Percentiles rank a stretch among this genome's conserved stretches.
Conservation (phyloP, 2,888 invertebrate species). For the Megalurothrips usitatus region DNA sequence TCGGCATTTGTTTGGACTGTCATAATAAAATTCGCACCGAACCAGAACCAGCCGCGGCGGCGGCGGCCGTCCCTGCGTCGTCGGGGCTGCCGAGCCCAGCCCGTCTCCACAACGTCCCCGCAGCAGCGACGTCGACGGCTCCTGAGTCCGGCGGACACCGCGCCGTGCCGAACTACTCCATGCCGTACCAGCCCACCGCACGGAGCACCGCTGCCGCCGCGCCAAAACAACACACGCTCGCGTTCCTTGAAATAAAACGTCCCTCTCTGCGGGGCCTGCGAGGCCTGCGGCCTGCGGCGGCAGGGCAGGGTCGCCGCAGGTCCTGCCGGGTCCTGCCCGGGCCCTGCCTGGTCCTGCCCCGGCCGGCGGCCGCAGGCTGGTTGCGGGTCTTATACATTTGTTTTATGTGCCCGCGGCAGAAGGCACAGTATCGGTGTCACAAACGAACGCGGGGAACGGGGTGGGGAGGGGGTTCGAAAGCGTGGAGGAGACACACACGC, state of each 20-base stretch:
- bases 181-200: too few relatives aligned
- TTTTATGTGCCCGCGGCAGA: not conserved
- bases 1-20: conserved; percentile 12
- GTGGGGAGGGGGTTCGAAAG: not conserved
- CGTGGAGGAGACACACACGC: not conserved
- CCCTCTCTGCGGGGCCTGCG: too few relatives aligned
- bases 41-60: too few relatives aligned
- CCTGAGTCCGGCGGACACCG: not conserved
- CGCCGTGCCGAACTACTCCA: too few relatives aligned
- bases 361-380: not conserved
- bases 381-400: not conserved
- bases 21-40: conserved; percentile 16
- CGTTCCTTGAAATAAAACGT: not conserved
- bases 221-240: not conserved
- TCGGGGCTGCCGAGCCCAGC: too few relatives aligned
- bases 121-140: too few relatives aligned
- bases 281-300: not conserved
- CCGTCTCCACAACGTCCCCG: too few relatives aligned
- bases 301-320: not conserved
- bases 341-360: not conserved
- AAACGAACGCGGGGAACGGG: not conserved
- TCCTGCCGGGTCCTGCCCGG: too few relatives aligned
- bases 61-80: too few relatives aligned
- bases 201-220: too few relatives aligned
- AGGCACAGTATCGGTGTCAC: conserved; percentile 15